phyloP scores from a whole-genome alignment of 1,140 invertebrate species.

The Ceratina australensis region DNA sequence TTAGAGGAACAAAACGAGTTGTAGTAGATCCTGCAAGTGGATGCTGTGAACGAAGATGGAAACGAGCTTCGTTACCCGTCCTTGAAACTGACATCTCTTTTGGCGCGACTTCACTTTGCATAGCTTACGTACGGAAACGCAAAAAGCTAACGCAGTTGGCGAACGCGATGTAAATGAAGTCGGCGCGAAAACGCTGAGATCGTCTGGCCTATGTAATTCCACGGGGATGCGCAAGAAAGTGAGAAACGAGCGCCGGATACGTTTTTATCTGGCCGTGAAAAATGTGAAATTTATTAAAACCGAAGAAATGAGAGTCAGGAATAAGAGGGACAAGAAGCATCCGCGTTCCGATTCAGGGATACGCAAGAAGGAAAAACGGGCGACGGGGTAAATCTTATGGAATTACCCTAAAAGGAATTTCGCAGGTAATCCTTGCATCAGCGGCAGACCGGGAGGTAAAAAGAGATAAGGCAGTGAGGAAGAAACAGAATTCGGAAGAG shows the following conservation, averaged over 20 bases:
- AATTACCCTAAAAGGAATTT: constrained; percentile 49
- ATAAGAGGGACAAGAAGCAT: not conserved
- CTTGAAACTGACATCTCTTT: not conserved
- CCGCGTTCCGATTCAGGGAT: not conserved
- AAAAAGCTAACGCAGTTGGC: constrained; percentile 9
- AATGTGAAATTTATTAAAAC: constrained; percentile 8
- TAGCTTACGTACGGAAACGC: constrained; percentile 26
- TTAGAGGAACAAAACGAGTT: not conserved
- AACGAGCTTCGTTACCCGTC: constrained; percentile 6
- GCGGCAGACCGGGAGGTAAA: not conserved
- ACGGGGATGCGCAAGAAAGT: not conserved
- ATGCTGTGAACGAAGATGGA: not conserved
- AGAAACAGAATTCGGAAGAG: constrained; percentile 37
- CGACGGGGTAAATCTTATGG: constrained; percentile 25
- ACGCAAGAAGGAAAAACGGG: not conserved
- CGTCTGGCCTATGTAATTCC: not conserved
- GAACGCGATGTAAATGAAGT: constrained; percentile 40
- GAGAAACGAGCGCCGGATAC: not conserved
- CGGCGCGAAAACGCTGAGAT: not conserved
- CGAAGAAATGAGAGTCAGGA: too few species aligned
- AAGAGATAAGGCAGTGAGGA: constrained; percentile 23
- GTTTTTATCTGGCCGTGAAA: constrained; percentile 11
- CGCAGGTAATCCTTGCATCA: constrained; percentile 39
- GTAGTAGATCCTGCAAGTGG: not conserved
- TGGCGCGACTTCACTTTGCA: constrained; percentile 35